Conservation (phyloP, 1,140 invertebrate species). For the Sarcophaga peregrina region DNA sequence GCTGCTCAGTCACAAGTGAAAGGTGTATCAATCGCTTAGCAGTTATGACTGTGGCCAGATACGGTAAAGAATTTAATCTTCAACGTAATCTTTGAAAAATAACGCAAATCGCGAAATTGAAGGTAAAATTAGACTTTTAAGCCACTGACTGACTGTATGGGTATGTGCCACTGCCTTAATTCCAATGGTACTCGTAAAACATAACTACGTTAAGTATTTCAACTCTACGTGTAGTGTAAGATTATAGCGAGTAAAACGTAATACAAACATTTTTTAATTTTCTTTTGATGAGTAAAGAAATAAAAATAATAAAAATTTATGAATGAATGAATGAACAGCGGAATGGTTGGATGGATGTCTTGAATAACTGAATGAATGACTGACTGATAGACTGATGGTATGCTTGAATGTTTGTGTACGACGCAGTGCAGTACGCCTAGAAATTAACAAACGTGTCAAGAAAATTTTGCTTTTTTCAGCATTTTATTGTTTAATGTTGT, state of each 20-base stretch:
- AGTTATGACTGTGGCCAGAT: background rate
- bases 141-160: background rate
- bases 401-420: background rate
- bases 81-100: background rate
- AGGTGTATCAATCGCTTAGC: background rate
- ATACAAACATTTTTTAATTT: background rate
- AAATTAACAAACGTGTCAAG: constrained; percentile 2
- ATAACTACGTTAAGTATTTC: background rate
- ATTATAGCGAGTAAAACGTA: background rate
- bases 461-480: background rate
- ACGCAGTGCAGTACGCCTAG: background rate
- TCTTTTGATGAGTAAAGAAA: background rate
- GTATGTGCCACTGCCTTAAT: constrained; percentile 4
- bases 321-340: background rate
- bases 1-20: background rate
- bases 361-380: background rate
- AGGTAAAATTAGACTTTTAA: background rate
- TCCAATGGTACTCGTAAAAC: background rate
- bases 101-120: too few species aligned
- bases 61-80: background rate
- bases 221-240: background rate
- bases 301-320: background rate
- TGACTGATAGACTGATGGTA: too few species aligned
- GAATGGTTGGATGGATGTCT: background rate
- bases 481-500: background rate